Conservation (phyloP, 2,797 vertebrate species). For the Salarias fasciatus region DNA sequence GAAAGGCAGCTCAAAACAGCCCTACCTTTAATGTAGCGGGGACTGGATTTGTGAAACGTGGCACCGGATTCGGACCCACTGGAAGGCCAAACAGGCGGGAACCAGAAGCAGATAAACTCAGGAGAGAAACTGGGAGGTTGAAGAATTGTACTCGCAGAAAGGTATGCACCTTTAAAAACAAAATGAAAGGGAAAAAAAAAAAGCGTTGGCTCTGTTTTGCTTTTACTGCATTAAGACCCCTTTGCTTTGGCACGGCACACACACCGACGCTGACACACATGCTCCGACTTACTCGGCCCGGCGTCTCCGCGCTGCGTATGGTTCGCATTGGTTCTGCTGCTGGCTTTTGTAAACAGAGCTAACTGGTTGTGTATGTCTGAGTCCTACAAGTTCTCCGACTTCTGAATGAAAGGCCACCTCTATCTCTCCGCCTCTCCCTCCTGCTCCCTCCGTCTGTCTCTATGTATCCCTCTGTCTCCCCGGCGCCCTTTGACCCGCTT, state of each 20-base stretch:
- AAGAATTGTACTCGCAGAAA: conserved; percentile 41
- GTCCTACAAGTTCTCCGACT: conserved; percentile 56
- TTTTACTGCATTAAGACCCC: conserved; percentile 57
- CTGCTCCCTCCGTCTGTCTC: conserved; percentile 11
- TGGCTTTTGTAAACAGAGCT: conserved; percentile 75
- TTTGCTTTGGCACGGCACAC: conserved; percentile 42
- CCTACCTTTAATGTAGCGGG: conserved; percentile 34
- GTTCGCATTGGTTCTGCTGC: conserved; percentile 78
- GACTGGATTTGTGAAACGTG: conserved; percentile 49
- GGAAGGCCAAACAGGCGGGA: conserved; percentile 56
- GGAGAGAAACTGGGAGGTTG: conserved; percentile 11
- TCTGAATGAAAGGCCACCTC: conserved; percentile 62
- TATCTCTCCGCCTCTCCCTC: conserved; percentile 30
- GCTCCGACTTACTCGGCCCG: conserved; percentile 22
- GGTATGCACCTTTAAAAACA: conserved; percentile 20
- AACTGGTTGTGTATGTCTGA: conserved; percentile 72
- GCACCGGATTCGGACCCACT: conserved; percentile 54
- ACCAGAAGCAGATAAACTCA: conserved; percentile 57
- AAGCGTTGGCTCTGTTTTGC: conserved; percentile 44
- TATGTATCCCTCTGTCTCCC: conserved; percentile 25
- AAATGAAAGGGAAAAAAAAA: too few relatives aligned
- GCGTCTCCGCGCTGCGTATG: conserved; percentile 63
- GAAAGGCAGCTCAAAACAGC: conserved; percentile 60
- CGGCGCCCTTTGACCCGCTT: conserved; percentile 59
- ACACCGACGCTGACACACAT: conserved; percentile 52